These are phyloP conservation scores for Strigamia crassipes DNA, from an alignment of 2,888 invertebrate species.

Conservation along the genomic window DNA sequence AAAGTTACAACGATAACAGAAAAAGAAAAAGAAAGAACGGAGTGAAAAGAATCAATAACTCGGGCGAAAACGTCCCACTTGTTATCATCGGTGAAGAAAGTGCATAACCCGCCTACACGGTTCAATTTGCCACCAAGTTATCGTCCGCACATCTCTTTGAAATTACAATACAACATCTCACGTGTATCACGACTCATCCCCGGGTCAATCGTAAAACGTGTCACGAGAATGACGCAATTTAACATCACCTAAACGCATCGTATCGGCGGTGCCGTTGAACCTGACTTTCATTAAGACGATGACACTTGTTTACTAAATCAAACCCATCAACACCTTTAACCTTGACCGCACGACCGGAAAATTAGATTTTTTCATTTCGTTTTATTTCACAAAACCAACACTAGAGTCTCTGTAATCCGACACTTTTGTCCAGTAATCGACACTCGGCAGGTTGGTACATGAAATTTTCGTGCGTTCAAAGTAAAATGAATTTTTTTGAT, in stretches of 20 bases:
- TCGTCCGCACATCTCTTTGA: not conserved
- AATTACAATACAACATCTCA: not conserved
- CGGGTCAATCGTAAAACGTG: not conserved
- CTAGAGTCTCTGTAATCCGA: too few relatives aligned
- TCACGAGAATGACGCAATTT: not conserved
- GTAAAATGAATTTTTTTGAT: too few relatives aligned
- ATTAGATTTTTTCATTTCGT: too few relatives aligned
- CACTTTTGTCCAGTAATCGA: too few relatives aligned
- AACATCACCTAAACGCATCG: not conserved
- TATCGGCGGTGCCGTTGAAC: not conserved
- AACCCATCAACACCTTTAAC: not conserved
- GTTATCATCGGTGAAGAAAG: constrained; percentile 12
- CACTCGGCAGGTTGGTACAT: too few relatives aligned
- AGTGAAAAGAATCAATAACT: not conserved
- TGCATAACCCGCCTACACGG: not conserved
- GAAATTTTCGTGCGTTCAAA: too few relatives aligned
- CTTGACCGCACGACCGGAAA: not conserved
- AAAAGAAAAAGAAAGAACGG: not conserved
- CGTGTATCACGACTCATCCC: constrained; percentile 8
- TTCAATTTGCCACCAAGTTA: constrained; percentile 17
- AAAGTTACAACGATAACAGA: not conserved
- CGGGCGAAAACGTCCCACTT: constrained; percentile 7
- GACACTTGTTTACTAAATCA: not conserved
- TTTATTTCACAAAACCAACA: too few relatives aligned
- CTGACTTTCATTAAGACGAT: constrained; percentile 1